Percentiles rank a stretch among this genome's conserved stretches.
These are phyloP conservation scores for Octodonta nipae DNA, from an alignment of 2,888 invertebrate species.

Conservation along the genomic window DNA sequence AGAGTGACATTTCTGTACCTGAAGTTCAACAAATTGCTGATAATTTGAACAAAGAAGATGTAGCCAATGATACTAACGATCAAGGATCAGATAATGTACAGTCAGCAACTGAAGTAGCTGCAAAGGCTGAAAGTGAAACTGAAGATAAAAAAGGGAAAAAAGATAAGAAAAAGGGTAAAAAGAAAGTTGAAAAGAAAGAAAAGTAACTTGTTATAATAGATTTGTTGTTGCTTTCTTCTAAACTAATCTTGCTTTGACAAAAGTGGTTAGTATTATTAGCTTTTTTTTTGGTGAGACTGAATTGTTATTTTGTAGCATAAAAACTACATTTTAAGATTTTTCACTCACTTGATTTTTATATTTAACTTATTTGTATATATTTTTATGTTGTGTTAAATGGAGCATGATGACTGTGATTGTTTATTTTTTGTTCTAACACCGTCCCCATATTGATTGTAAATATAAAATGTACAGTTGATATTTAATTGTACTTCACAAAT, in stretches of 20 bases:
- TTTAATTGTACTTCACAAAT: constrained; percentile 22
- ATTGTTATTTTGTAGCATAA: constrained; percentile 10
- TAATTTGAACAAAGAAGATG: constrained; percentile 7
- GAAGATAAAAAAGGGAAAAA: constrained; percentile 14
- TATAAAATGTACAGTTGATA: constrained; percentile 17
- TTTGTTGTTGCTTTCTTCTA: constrained; percentile 3
- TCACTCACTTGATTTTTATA: constrained; percentile 12
- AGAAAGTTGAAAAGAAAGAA: constrained; percentile 16
- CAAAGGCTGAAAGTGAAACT: constrained; percentile 4
- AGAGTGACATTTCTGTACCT: neutral
- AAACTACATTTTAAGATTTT: constrained; percentile 8
- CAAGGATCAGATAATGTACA: constrained; percentile 5
- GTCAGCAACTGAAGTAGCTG: constrained; percentile 2
- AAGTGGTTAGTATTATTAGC: constrained; percentile 8
- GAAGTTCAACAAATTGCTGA: constrained; percentile 5
- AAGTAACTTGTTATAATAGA: constrained; percentile 6
- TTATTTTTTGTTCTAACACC: constrained; percentile 16
- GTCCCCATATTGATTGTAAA: constrained; percentile 20
- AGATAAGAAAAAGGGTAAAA: constrained; percentile 13
- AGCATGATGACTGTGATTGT: constrained; percentile 20
- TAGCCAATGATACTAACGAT: constrained; percentile 3
- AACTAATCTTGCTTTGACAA: constrained; percentile 18
- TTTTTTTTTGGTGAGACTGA: constrained; percentile 14
- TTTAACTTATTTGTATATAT: constrained; percentile 1
- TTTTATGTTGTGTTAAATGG: neutral